phyloP scores from a whole-genome alignment of 2,113 vertebrate species.

The Rostratula benghalensis region DNA sequence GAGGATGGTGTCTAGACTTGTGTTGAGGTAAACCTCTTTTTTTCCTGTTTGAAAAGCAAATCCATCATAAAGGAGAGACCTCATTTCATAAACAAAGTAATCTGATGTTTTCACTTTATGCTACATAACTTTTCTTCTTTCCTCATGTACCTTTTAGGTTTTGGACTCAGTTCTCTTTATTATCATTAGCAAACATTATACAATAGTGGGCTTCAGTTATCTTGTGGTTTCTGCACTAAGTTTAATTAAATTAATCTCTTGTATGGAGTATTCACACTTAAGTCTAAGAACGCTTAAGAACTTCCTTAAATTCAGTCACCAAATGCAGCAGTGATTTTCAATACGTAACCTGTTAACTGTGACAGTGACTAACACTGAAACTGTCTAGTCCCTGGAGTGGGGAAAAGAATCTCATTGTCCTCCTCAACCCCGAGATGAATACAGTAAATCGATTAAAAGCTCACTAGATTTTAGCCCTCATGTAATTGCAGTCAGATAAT shows the following conservation, averaged over 20 bases:
- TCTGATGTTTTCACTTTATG: neutral
- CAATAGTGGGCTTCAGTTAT: neutral
- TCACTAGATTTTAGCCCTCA: neutral
- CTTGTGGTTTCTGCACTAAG: neutral
- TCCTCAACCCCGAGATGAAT: neutral
- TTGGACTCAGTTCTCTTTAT: neutral
- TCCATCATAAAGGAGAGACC: neutral
- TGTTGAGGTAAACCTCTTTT: neutral
- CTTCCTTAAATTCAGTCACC: neutral
- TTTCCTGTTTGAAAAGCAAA: neutral
- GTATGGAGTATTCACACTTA: neutral
- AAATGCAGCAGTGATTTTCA: neutral
- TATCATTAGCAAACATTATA: neutral
- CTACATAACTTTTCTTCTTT: neutral
- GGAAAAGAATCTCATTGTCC: neutral
- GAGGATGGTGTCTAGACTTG: constrained; percentile 29
- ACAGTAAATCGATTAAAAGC: neutral
- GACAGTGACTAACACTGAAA: neutral
- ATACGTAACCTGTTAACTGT: neutral
- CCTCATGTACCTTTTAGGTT: neutral
- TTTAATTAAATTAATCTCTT: neutral
- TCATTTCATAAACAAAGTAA: neutral
- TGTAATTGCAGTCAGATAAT: neutral
- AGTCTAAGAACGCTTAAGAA: neutral
- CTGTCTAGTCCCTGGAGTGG: neutral